Conservation (phyloP, 2,888 invertebrate genomes). For the Eristalinus aeneus region DNA sequence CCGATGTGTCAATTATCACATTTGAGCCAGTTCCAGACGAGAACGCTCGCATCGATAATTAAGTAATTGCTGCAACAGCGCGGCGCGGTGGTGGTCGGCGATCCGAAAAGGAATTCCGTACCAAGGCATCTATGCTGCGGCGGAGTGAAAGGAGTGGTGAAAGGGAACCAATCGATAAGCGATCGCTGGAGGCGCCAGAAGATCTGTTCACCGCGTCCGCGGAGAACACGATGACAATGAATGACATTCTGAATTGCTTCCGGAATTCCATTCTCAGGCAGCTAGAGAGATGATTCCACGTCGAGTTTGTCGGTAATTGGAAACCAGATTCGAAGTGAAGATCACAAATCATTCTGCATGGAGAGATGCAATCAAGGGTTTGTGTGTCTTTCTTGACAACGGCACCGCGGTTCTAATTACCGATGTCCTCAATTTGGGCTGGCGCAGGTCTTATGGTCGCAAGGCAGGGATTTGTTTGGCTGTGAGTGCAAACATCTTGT, state of each 20-base stretch:
- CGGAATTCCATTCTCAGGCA: neutral
- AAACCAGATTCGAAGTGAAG: neutral
- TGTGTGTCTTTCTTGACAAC: too few relatives aligned
- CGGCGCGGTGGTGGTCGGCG: neutral
- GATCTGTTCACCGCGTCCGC: neutral
- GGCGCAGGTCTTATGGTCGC: too few relatives aligned
- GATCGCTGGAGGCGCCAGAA: neutral
- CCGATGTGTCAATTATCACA: slow-evolving; percentile 67
- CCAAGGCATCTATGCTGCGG: neutral
- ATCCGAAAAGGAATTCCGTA: neutral
- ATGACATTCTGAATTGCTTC: neutral
- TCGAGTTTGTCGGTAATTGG: neutral
- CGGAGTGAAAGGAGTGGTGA: neutral
- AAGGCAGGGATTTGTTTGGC: too few relatives aligned
- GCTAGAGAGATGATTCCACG: neutral
- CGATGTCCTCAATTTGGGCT: too few relatives aligned
- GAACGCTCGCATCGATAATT: slow-evolving; percentile 40
- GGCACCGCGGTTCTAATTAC: too few relatives aligned
- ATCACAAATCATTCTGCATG: neutral
- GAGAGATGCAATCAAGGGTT: too few relatives aligned
- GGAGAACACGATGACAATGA: neutral
- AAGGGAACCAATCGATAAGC: neutral
- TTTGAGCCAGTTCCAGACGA: slow-evolving; percentile 24
- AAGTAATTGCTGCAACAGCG: slow-evolving; percentile 50
- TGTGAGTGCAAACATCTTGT: too few relatives aligned